Percentiles rank a stretch among this genome's conserved stretches.
Conservation (phyloP, 1,140 invertebrate genomes). For the Listronotus oregonensis region DNA sequence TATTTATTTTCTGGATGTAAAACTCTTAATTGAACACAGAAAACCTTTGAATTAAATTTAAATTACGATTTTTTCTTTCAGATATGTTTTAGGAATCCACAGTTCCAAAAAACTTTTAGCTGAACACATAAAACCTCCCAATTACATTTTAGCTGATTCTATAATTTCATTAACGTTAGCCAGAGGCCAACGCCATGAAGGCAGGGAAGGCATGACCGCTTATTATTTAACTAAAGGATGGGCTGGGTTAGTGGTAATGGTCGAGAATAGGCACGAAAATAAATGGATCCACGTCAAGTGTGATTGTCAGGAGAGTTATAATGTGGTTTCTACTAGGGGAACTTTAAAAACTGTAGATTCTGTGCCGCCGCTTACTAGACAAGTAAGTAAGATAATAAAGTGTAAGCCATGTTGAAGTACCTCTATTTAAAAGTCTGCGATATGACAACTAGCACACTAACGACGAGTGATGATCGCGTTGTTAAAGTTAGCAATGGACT, state of each 20-base stretch:
- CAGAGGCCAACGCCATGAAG: conserved; percentile 88
- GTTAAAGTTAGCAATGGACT: too few relatives aligned
- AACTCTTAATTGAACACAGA: too few relatives aligned
- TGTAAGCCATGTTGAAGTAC: too few relatives aligned
- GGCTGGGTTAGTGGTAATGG: conserved; percentile 95
- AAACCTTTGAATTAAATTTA: too few relatives aligned
- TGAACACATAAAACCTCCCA: conserved; percentile 82
- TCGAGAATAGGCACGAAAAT: conserved; percentile 93
- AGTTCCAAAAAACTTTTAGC: conserved; percentile 88
- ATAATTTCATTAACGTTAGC: conserved; percentile 91
- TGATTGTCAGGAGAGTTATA: conserved; percentile 96
- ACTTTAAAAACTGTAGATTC: conserved; percentile 91
- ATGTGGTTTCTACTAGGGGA: conserved; percentile 93
- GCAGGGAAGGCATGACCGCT: conserved; percentile 93
- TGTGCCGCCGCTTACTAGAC: conserved; percentile 93
- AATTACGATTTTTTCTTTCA: conserved; percentile 27
- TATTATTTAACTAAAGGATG: conserved; percentile 97
- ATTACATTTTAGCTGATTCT: conserved; percentile 87
- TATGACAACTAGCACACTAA: too few relatives aligned
- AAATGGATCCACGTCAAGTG: conserved; percentile 96
- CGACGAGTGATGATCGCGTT: too few relatives aligned
- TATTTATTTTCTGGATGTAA: too few relatives aligned
- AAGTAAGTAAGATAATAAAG: conserved; percentile 39
- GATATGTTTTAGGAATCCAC: conserved; percentile 89
- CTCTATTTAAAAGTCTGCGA: too few relatives aligned